Percentiles rank a stretch among this genome's conserved stretches.
phyloP scores from a whole-genome alignment of 2,888 invertebrate species.

The Sussaba pulchella region DNA sequence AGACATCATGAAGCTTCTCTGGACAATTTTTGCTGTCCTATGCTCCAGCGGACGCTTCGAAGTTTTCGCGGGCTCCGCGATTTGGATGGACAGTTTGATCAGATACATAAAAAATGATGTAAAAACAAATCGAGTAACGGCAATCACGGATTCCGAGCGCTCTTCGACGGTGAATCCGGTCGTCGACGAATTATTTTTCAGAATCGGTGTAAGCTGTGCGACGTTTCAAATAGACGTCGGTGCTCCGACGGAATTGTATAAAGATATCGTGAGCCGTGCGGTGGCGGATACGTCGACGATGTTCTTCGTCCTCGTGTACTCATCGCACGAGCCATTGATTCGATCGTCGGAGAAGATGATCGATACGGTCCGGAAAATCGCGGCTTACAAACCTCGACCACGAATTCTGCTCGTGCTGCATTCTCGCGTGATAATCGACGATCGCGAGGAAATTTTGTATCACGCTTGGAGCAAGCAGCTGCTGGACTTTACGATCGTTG shows the following conservation, averaged over 20 bases:
- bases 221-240: not conserved
- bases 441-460: conserved; percentile 50
- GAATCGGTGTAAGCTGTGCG: conserved; percentile 1
- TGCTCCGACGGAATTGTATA: not conserved
- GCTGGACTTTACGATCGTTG: conserved; percentile 63
- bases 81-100: conserved; percentile 45
- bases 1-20: conserved; percentile 20
- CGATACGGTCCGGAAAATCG: conserved; percentile 23
- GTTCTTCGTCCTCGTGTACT: conserved; percentile 37
- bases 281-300: not conserved
- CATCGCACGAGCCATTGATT: not conserved
- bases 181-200: conserved; percentile 23
- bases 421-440: conserved; percentile 19
- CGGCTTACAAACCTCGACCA: conserved; percentile 6
- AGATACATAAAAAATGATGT: conserved; percentile 6
- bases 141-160: conserved; percentile 14
- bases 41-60: not conserved
- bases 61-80: not conserved
- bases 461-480: conserved; percentile 60
- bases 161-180: not conserved
- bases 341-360: conserved; percentile 1
- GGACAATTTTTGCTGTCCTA: not conserved
- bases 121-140: not conserved
- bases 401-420: conserved; percentile 47
- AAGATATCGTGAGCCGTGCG: not conserved